Evolutionary conservation across 1,140 invertebrate genomes (phyloP), one percentile per base, ranked within the genome.

Genomic region (Carcinoscorpius rotundicauda): DNA sequence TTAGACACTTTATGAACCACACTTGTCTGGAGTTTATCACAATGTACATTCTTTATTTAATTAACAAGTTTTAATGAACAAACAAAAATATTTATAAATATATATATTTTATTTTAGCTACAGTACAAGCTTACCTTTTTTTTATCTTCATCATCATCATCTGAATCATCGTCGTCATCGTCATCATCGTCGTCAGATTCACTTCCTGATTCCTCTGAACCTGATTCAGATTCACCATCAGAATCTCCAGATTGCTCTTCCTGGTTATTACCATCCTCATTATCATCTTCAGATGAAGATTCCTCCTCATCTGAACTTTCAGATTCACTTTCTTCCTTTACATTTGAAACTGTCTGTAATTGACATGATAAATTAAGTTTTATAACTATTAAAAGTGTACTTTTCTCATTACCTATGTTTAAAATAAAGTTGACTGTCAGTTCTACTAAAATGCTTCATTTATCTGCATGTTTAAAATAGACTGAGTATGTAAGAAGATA

Each of bases 121-220:
- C 6, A n/a, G 6, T 55, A 10, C 29, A 62, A 49, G 29, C 9
- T 49, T 67, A 67, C 66, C 55, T 64, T 67, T 62, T 64, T 64
- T 58, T 67, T 62, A 58, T 67, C n/a, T 6, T 55, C n/a, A n/a
- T 55, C n/a, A 55, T 55, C 53, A 55, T 55, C 53, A 55, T 55
- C 53, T 6, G 53, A 55, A 55, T 55, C 53, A n/a, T 55, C 53
- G 3, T 55, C 53, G 53, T 29, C 29, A 52, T 68, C 66, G 48
- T 68, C 66, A 57, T 68, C 66, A 57, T 68, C 66, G 62, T 63
- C 64, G 6, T 63, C 67, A 6, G 67, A 68, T 51, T 68, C 67
- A 62, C 62, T 66, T 6, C 67, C 67, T 49, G 67, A 68, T 51
- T 68, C 67, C 64, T 68, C 67, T 9, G 67, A 68, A 50, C 67